Base-by-base conservation (phyloP, 2,113 vertebrate genomes). In the Burhinus oedicnemus region DNA sequence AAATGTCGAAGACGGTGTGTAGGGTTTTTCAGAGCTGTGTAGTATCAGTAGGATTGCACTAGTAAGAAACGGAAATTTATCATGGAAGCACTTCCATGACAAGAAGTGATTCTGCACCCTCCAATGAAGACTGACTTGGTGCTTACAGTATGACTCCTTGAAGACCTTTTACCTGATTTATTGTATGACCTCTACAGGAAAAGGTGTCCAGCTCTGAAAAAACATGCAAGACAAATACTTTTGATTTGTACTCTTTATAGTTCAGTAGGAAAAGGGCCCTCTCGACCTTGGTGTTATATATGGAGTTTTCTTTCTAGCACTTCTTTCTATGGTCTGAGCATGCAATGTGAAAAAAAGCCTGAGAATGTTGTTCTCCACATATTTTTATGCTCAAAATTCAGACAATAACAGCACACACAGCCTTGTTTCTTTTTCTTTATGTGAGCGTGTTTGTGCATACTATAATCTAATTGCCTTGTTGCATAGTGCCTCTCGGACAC, bases 51-150 rank as follows among this genome's bases (percentile, higher is more conserved):
- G 44, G 61, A 65, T 40, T 87, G 54, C n/a, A 68, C 0, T 0
- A 64, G 30, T 76, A 74, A 72, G 87, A 82, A 86, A n/a, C n/a
- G 90, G 45, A 66, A 58, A 91, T 89, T 92, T 87, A 58, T 91
- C 81, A 62, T 12, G 1, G 47, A 89, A 78, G 8, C 40, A 34
- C 29, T 72, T 89, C 52, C 21, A 21, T 80, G 91, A 51, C 86
- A 91, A 72, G 62, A 91, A 91, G 34, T 81, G 71, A 92, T 95
- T 93, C 78, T 91, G 74, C 83, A 66, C 91, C 16, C 27, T 83
- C 66, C 26, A 6, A 1, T 80, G 68, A 80, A 90, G 45, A 45
- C 84, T 87, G 70, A 38, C 60, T 84, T 71, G 38, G 9, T 95
- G 42, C 81, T 95, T 94, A 70, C 51, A 27, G 0, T 38, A 42